Percentiles rank a stretch among this genome's conserved stretches.
These are phyloP conservation scores for Brachionus plicatilis DNA, from an alignment of 1,140 invertebrate species.

Conservation along the genomic window DNA sequence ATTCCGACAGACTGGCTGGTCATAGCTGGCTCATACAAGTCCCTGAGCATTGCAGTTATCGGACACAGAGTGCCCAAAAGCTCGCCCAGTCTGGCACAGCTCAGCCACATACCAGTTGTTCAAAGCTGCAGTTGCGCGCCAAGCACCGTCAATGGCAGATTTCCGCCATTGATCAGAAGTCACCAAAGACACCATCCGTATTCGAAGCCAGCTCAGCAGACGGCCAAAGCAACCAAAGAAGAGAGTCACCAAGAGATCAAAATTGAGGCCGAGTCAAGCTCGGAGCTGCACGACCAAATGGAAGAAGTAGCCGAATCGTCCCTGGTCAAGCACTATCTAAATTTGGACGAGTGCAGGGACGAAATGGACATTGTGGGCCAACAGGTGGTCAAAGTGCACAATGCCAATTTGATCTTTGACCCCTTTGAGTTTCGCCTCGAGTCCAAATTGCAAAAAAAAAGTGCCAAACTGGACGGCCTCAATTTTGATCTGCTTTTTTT, in stretches of 20 bases:
- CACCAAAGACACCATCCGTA: neutral
- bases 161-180: neutral
- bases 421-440: neutral
- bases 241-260: neutral
- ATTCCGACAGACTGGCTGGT: slow-evolving; percentile 28
- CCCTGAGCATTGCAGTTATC: neutral
- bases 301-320: neutral
- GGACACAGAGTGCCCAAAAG: neutral
- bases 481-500: neutral
- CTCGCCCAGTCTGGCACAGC: neutral
- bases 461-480: neutral
- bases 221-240: neutral
- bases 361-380: neutral
- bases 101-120: neutral
- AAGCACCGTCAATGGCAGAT: neutral
- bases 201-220: neutral
- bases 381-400: neutral
- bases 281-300: neutral
- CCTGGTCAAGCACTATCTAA: neutral
- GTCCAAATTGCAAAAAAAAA: neutral
- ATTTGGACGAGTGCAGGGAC: slow-evolving; percentile 8
- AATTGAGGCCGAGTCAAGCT: neutral
- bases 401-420: neutral
- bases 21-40: neutral
- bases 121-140: neutral